phyloP scores from a whole-genome alignment of 2,888 invertebrate genomes.

The Caenorhabditis sulstoni region DNA sequence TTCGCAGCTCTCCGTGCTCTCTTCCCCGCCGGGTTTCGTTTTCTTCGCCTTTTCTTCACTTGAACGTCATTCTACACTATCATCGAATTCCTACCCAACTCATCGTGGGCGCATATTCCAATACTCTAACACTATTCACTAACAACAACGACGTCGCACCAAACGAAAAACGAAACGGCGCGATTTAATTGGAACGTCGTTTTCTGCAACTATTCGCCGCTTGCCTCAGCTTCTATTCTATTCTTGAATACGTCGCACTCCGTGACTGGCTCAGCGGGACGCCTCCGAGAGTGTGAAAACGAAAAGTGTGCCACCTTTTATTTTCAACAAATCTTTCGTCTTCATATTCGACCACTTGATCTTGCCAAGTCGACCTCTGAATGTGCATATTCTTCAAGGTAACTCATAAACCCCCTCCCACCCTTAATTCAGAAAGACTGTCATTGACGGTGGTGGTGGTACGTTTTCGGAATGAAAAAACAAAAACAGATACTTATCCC shows the following conservation, averaged over 20 bases:
- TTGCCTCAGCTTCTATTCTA: conserved; percentile 11
- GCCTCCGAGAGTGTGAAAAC: too few relatives aligned
- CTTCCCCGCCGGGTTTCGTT: neutral
- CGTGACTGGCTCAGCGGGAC: conserved; percentile 39
- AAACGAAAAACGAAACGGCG: neutral
- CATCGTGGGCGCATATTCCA: too few relatives aligned
- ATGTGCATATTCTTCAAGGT: conserved; percentile 61
- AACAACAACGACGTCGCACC: neutral
- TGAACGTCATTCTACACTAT: conserved; percentile 54
- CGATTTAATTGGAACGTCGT: conserved; percentile 45
- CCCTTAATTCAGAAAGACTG: neutral
- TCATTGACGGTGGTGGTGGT: conserved; percentile 8
- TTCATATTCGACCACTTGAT: conserved; percentile 27
- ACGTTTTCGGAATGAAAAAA: neutral
- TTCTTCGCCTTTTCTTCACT: conserved; percentile 13
- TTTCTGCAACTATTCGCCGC: conserved; percentile 35
- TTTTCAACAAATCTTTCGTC: conserved; percentile 37
- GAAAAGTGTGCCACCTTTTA: conserved; percentile 34
- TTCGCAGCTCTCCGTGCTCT: conserved; percentile 11
- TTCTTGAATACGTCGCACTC: conserved; percentile 31
- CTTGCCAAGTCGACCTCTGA: conserved; percentile 19
- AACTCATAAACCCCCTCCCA: neutral
- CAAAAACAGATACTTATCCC: neutral
- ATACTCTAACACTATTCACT: too few relatives aligned
- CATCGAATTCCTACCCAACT: conserved; percentile 12